Evolutionary conservation across 2,797 vertebrate genomes (phyloP).

Genomic region (Philypnodon macrostomus): DNA sequence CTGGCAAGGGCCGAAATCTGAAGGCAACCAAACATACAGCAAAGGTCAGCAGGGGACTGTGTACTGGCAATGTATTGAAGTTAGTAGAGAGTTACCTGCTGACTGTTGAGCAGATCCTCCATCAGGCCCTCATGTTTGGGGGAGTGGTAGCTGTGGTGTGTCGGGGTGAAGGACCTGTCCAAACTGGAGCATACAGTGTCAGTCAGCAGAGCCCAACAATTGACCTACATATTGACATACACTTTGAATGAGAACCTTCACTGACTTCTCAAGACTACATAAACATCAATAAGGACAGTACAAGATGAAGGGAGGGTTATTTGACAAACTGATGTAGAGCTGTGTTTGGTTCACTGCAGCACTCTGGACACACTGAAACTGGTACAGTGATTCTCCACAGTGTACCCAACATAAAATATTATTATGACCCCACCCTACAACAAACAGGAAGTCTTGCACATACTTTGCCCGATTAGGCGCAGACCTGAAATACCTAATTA

Average conservation of each 20-base stretch:
- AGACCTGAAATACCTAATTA: too few species aligned
- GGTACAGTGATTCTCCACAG: too few species aligned
- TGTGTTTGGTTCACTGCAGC: background rate
- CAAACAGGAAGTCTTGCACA: too few species aligned
- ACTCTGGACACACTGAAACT: too few species aligned
- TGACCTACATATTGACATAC: background rate
- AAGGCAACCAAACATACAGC: background rate
- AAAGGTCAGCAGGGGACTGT: background rate
- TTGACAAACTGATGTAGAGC: background rate
- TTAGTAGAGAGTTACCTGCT: conserved; percentile 80
- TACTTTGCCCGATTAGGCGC: too few species aligned
- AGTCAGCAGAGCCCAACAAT: conserved; percentile 38
- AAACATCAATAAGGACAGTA: background rate
- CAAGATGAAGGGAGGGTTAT: background rate
- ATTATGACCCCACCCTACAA: too few species aligned
- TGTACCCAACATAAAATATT: too few species aligned
- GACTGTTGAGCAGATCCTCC: conserved; percentile 85
- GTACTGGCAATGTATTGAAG: too few species aligned
- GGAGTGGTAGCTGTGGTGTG: conserved; percentile 85
- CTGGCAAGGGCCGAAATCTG: conserved; percentile 83
- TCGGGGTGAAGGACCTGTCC: conserved; percentile 92
- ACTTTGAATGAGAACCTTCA: too few species aligned
- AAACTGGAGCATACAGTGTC: conserved; percentile 79
- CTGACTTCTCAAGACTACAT: too few species aligned
- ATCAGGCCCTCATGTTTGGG: conserved; percentile 86